Percentiles rank a stretch among this genome's conserved stretches.
These are phyloP conservation scores for Plecotus auritus DNA, from an alignment of 2,113 vertebrate species.

Conservation along the genomic window DNA sequence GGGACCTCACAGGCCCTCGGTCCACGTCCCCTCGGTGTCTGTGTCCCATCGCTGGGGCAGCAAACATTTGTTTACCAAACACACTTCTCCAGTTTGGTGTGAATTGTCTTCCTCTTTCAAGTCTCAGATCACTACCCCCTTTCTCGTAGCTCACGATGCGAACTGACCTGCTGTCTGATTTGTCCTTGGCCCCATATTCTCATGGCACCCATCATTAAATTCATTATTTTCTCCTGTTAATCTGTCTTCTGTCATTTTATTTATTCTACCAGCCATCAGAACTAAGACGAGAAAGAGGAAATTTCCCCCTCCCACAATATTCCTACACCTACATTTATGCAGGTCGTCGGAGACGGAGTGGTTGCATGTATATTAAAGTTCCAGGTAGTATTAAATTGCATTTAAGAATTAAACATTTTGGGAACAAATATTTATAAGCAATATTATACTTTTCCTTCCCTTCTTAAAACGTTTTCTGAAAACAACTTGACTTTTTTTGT, in stretches of 20 bases:
- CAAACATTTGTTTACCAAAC: neutral
- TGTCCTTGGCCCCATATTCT: neutral
- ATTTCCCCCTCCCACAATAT: neutral
- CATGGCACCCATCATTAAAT: neutral
- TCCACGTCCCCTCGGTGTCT: neutral
- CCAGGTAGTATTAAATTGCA: neutral
- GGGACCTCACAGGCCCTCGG: neutral
- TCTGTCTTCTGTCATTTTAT: neutral
- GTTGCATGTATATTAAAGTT: neutral
- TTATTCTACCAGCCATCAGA: neutral
- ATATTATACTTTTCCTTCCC: neutral
- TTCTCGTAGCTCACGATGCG: neutral
- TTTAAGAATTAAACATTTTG: neutral
- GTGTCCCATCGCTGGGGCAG: neutral
- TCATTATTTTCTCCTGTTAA: neutral
- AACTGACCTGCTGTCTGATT: neutral
- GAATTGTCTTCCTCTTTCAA: neutral
- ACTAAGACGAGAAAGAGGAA: neutral
- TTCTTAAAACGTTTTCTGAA: neutral
- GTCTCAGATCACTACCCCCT: neutral
- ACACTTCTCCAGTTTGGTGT: neutral
- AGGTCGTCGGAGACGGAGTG: neutral
- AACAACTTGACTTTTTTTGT: neutral
- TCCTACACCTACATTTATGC: neutral
- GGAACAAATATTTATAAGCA: neutral